Conservation (phyloP, 2,888 invertebrate genomes). For the Drosophila nigricruria region DNA sequence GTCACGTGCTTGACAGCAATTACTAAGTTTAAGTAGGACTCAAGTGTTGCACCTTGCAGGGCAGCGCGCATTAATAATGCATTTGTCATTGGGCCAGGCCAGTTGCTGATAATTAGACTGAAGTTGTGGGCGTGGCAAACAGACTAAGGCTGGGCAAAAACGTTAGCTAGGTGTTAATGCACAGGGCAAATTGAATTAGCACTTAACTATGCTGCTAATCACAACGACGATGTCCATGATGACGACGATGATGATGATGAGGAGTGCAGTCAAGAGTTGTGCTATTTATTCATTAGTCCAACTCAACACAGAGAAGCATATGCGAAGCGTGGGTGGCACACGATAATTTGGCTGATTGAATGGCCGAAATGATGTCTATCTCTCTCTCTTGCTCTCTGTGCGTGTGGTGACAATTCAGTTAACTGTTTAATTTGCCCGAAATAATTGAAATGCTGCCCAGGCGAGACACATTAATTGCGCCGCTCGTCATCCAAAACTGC, state of each 20-base stretch:
- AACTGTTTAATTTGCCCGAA: constrained; percentile 80
- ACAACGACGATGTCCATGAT: constrained; percentile 4
- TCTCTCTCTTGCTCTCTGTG: background rate
- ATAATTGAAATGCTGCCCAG: constrained; percentile 75
- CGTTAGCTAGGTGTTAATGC: constrained; percentile 74
- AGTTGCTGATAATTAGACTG: constrained; percentile 43
- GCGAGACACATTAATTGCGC: constrained; percentile 52
- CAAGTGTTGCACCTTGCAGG: constrained; percentile 30
- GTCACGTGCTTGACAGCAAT: constrained; percentile 17
- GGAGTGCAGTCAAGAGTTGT: constrained; percentile 38
- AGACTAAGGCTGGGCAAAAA: constrained; percentile 41
- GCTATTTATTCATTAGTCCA: constrained; percentile 71
- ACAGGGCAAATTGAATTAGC: constrained; percentile 75
- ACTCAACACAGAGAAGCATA: constrained; percentile 25
- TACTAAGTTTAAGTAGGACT: constrained; percentile 16
- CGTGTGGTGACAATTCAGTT: constrained; percentile 74
- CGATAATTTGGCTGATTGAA: constrained; percentile 63
- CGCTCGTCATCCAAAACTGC: constrained; percentile 34
- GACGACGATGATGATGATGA: constrained; percentile 33
- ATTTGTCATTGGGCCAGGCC: constrained; percentile 41
- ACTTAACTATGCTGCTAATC: constrained; percentile 44
- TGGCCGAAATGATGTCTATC: constrained; percentile 37
- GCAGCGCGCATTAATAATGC: constrained; percentile 63
- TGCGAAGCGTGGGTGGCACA: constrained; percentile 31
- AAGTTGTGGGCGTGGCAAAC: constrained; percentile 31